A percentile compares a stretch with the other conserved stretches of the same genome.
Evolutionary conservation across 1,140 invertebrate genomes (phyloP).

Genomic region (Bombus pascuorum): DNA sequence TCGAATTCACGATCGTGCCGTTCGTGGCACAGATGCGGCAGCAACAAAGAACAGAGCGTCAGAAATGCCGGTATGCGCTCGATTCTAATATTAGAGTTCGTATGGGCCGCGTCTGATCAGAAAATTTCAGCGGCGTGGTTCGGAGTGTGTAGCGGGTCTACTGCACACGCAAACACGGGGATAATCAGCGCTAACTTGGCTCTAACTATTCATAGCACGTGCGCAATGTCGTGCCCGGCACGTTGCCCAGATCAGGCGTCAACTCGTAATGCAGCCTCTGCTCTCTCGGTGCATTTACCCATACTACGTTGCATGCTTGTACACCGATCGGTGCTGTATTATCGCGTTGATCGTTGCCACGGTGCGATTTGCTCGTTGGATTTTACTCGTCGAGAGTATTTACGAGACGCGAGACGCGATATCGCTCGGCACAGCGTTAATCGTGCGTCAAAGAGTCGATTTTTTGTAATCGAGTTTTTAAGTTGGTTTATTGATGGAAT

Average conservation of each 20-base stretch:
- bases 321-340: slow-evolving; percentile 15
- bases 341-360: slow-evolving; percentile 9
- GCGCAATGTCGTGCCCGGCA: slow-evolving; percentile 71
- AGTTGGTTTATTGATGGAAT: too few species aligned
- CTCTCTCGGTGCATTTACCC: neutral
- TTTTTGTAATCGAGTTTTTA: too few species aligned
- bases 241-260: slow-evolving; percentile 66
- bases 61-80: slow-evolving; percentile 55
- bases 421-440: neutral
- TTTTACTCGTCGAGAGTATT: neutral
- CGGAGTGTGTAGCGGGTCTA: slow-evolving; percentile 1
- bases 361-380: neutral
- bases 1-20: slow-evolving; percentile 21
- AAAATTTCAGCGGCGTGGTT: slow-evolving; percentile 61
- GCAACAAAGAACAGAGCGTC: slow-evolving; percentile 51
- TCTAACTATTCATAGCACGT: slow-evolving; percentile 75
- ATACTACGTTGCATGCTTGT: slow-evolving; percentile 19
- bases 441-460: too few species aligned
- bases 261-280: slow-evolving; percentile 54
- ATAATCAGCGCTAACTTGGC: slow-evolving; percentile 72
- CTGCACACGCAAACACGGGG: slow-evolving; percentile 62
- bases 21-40: slow-evolving; percentile 20
- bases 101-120: slow-evolving; percentile 51
- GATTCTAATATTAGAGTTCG: slow-evolving; percentile 64
- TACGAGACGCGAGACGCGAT: neutral